Evolutionary conservation across 2,888 invertebrate species (phyloP).

Genomic region (Lagria hirta): DNA sequence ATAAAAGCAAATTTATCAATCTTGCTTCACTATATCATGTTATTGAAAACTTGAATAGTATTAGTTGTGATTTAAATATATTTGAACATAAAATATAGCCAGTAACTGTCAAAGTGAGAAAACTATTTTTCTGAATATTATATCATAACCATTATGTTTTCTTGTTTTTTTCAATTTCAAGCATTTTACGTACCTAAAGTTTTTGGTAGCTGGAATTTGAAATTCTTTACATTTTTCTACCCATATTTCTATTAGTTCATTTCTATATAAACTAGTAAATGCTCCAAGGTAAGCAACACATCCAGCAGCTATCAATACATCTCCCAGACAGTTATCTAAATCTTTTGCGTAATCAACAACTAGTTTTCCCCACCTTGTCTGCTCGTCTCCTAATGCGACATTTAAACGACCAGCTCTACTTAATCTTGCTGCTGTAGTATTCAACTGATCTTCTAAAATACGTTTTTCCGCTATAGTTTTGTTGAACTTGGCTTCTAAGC

Average conservation of each 20-base stretch:
- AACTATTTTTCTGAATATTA: too few relatives aligned
- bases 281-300: slow-evolving; percentile 91
- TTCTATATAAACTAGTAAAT: slow-evolving; percentile 74
- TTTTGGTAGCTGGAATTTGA: slow-evolving; percentile 70
- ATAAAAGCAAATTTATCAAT: too few relatives aligned
- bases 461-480: slow-evolving; percentile 75
- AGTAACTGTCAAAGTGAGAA: too few relatives aligned
- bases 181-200: slow-evolving; percentile 62
- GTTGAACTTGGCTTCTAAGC: slow-evolving; percentile 65
- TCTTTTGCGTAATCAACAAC: slow-evolving; percentile 49
- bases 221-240: slow-evolving; percentile 64
- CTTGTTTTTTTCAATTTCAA: background rate
- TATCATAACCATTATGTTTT: background rate
- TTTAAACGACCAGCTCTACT: slow-evolving; percentile 82
- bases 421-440: slow-evolving; percentile 74
- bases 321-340: slow-evolving; percentile 76
- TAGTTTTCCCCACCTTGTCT: slow-evolving; percentile 78
- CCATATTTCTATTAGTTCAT: slow-evolving; percentile 70
- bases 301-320: slow-evolving; percentile 83
- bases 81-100: too few relatives aligned
- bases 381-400: slow-evolving; percentile 84
- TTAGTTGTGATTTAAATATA: too few relatives aligned
- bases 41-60: too few relatives aligned
- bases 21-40: too few relatives aligned
- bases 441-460: slow-evolving; percentile 71